These are phyloP conservation scores for Oncorhynchus tshawytscha DNA, from an alignment of 2,113 vertebrate species.

Conservation along the genomic window DNA sequence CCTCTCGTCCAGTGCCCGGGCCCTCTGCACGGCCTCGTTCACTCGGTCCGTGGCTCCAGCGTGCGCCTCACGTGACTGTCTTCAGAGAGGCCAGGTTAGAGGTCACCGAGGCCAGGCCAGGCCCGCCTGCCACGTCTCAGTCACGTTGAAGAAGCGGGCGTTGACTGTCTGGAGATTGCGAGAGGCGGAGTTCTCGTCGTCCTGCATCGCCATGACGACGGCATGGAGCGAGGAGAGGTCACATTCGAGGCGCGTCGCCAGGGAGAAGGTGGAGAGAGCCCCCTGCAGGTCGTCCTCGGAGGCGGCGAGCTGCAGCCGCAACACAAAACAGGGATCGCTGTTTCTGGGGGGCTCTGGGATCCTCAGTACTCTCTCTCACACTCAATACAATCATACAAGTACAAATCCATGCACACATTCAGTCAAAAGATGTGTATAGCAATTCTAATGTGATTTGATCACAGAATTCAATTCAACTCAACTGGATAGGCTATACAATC, in stretches of 20 bases:
- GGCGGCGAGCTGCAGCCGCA: slow-evolving; percentile 89
- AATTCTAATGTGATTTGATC: neutral
- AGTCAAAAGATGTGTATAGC: neutral
- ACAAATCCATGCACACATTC: neutral
- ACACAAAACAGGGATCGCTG: slow-evolving; percentile 83
- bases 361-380: slow-evolving; percentile 19
- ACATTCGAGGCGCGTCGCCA: slow-evolving; percentile 76
- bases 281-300: slow-evolving; percentile 79
- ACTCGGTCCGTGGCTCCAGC: slow-evolving; percentile 75
- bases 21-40: slow-evolving; percentile 80
- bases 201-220: slow-evolving; percentile 70
- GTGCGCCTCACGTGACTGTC: slow-evolving; percentile 75
- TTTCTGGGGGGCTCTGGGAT: slow-evolving; percentile 49
- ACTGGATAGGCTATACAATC: too few relatives aligned
- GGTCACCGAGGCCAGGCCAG: slow-evolving; percentile 71
- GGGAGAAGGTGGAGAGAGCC: slow-evolving; percentile 71
- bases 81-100: slow-evolving; percentile 75
- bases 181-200: slow-evolving; percentile 72
- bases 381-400: neutral
- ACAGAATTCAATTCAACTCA: too few relatives aligned
- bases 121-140: slow-evolving; percentile 78
- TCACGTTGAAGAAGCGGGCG: slow-evolving; percentile 79
- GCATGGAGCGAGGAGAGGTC: slow-evolving; percentile 77
- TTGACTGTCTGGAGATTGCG: slow-evolving; percentile 75
- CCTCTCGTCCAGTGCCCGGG: slow-evolving; percentile 75